These are phyloP conservation scores for Zosterops hypoxanthus DNA, from an alignment of 2,113 vertebrate species.

Conservation along the genomic window DNA sequence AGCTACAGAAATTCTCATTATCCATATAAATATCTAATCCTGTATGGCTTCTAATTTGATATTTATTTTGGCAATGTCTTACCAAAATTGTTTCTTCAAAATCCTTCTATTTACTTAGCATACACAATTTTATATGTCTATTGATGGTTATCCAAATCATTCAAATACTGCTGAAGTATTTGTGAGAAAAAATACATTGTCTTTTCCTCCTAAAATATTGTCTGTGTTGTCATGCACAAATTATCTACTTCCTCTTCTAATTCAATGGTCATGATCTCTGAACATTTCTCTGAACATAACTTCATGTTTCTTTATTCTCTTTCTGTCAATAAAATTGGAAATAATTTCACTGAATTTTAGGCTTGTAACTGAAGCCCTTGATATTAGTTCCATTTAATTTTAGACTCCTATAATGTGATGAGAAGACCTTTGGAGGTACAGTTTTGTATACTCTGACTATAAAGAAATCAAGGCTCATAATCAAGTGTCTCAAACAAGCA, in stretches of 20 bases:
- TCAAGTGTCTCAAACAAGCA: background rate
- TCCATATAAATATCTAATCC: background rate
- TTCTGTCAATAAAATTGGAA: background rate
- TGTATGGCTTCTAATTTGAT: background rate
- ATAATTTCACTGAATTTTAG: background rate
- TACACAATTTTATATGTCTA: background rate
- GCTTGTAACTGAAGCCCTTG: background rate
- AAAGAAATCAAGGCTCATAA: background rate
- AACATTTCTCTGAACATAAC: background rate
- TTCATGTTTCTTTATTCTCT: background rate
- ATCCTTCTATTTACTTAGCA: background rate
- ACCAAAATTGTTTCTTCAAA: background rate
- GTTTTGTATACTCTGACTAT: background rate
- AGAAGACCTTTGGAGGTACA: background rate
- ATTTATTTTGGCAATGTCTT: background rate
- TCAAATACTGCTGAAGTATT: background rate
- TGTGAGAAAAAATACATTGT: background rate
- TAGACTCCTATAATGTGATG: background rate
- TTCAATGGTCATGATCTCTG: background rate
- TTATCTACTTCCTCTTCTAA: background rate
- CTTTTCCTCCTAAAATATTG: background rate
- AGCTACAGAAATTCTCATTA: background rate
- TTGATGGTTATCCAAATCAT: background rate
- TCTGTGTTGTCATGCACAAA: background rate
- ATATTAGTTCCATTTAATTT: background rate